Conservation (phyloP, 1,140 invertebrate genomes). For the Temnothorax curvispinosus region DNA sequence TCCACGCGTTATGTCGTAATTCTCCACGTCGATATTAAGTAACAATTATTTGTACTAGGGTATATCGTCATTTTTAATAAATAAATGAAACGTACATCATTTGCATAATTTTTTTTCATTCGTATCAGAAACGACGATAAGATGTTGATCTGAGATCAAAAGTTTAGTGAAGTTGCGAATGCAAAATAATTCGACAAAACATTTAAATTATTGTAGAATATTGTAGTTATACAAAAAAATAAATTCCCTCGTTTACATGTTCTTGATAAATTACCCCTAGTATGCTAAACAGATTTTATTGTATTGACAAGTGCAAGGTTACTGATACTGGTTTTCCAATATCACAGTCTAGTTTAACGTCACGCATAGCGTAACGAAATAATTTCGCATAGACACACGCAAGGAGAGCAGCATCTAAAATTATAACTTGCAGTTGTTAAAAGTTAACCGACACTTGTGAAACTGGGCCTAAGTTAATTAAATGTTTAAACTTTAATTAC, state of each 20-base stretch:
- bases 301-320: conserved; percentile 10
- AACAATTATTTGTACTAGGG: background rate
- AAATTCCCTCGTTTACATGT: background rate
- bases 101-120: background rate
- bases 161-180: background rate
- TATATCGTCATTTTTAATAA: background rate
- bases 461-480: background rate
- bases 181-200: background rate
- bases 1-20: background rate
- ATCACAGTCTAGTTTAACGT: conserved; percentile 9
- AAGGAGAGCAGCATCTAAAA: background rate
- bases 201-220: background rate
- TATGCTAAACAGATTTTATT: background rate
- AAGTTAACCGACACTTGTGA: no score
- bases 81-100: background rate
- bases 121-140: background rate
- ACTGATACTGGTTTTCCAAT: conserved; percentile 24
- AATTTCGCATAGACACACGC: background rate
- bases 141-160: background rate
- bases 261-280: background rate
- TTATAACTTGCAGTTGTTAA: no score
- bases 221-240: background rate
- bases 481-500: background rate
- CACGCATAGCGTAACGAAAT: conserved; percentile 4
- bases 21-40: background rate